Percentiles rank a stretch among this genome's conserved stretches.
These are phyloP conservation scores for Drosophila obscura DNA, from an alignment of 1,140 invertebrate genomes.

Conservation along the genomic window DNA sequence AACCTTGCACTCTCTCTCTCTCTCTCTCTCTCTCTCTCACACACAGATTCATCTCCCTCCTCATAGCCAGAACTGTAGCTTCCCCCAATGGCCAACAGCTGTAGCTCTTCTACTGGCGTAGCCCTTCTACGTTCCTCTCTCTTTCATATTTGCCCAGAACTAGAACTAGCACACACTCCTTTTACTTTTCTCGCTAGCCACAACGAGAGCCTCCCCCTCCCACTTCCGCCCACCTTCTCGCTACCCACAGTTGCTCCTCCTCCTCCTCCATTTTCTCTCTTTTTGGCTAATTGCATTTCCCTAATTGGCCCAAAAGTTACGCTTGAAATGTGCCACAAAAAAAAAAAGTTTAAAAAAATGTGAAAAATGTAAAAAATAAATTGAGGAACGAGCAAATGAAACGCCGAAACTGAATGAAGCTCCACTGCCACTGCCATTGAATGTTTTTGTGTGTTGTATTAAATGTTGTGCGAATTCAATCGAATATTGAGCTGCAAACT, in stretches of 20 bases:
- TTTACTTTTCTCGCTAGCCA: neutral
- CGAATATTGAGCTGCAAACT: slow-evolving; percentile 18
- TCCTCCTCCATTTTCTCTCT: slow-evolving; percentile 66
- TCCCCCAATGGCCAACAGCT: too few species aligned
- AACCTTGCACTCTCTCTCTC: slow-evolving; percentile 47
- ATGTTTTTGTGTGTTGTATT: too few species aligned
- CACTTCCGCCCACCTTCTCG: neutral
- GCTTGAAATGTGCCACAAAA: slow-evolving; percentile 73
- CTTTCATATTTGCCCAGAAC: too few species aligned
- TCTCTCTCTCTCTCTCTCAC: slow-evolving; percentile 1
- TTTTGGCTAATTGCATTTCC: slow-evolving; percentile 75
- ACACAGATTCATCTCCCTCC: neutral
- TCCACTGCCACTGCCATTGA: too few species aligned
- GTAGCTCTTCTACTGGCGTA: too few species aligned
- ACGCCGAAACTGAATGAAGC: neutral
- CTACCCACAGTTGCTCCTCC: slow-evolving; percentile 19
- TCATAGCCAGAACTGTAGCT: too few species aligned
- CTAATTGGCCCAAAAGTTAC: slow-evolving; percentile 66
- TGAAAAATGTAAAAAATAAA: slow-evolving; percentile 13
- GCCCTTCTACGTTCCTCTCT: too few species aligned
- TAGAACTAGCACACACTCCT: too few species aligned
- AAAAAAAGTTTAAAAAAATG: slow-evolving; percentile 21
- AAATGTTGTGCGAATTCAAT: neutral
- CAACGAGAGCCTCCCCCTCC: too few species aligned
- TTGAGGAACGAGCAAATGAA: neutral